phyloP scores from a whole-genome alignment of 2,113 vertebrate genomes.

The Erythrocercus mccallii region DNA sequence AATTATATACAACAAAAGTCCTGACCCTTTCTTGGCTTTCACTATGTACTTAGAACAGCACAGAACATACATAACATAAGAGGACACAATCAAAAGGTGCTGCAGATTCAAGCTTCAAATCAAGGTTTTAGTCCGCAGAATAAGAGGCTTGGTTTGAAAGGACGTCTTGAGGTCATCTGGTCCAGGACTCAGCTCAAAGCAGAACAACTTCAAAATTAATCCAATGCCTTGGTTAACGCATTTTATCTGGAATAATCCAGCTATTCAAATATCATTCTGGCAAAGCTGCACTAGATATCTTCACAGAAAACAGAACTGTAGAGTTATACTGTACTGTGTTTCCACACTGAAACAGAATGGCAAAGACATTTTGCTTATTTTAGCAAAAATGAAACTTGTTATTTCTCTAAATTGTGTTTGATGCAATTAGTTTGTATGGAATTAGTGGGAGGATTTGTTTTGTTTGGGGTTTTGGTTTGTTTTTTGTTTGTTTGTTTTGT shows the following conservation, averaged over 20 bases:
- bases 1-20: neutral
- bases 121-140: neutral
- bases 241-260: neutral
- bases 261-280: neutral
- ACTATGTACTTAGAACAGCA: neutral
- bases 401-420: neutral
- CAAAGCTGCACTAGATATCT: neutral
- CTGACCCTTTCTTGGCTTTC: neutral
- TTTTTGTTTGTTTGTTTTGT: neutral
- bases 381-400: neutral
- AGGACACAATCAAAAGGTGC: neutral
- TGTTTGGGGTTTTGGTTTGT: neutral
- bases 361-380: neutral
- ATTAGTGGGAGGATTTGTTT: neutral
- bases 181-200: neutral
- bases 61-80: neutral
- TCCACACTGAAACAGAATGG: neutral
- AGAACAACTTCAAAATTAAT: neutral
- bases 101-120: neutral
- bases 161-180: neutral
- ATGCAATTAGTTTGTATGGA: neutral
- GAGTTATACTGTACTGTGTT: neutral
- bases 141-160: neutral
- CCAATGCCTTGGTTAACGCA: neutral
- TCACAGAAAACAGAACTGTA: neutral